These are phyloP conservation scores for Odontocolon sp. DNA, from an alignment of 2,888 invertebrate species.

Conservation along the genomic window DNA sequence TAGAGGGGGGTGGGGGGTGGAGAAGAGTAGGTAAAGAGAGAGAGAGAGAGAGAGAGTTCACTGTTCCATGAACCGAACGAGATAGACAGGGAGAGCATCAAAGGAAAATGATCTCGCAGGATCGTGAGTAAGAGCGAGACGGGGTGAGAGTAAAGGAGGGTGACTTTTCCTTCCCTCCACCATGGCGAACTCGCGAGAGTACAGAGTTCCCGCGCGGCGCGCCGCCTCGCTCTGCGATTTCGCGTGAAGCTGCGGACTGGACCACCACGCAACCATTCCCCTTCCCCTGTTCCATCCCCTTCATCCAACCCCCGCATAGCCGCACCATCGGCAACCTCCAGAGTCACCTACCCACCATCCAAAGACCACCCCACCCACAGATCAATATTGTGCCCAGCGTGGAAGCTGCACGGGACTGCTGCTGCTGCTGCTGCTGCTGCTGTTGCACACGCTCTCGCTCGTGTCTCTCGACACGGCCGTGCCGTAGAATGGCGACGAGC, in stretches of 20 bases:
- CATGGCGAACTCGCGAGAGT: constrained; percentile 59
- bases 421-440: constrained; percentile 25
- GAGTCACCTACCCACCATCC: constrained; percentile 1
- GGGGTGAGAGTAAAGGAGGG: background rate
- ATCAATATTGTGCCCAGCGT: constrained; percentile 79
- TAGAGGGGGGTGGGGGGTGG: constrained; percentile 1
- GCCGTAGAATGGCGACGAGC: constrained; percentile 28
- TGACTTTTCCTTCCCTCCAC: constrained; percentile 15
- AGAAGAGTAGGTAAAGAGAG: no score
- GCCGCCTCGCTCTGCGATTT: constrained; percentile 69
- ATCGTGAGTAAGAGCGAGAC: constrained; percentile 19
- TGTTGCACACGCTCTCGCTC: constrained; percentile 54
- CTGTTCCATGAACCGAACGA: no score
- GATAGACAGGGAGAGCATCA: no score
- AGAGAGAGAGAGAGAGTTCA: no score
- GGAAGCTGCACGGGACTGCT: constrained; percentile 67
- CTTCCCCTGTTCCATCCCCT: constrained; percentile 36
- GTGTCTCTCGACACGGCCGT: constrained; percentile 61
- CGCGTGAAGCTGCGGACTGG: constrained; percentile 79
- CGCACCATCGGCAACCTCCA: constrained; percentile 16
- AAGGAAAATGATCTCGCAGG: no score
- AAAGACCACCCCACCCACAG: constrained; percentile 72
- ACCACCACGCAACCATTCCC: constrained; percentile 75
- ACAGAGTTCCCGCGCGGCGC: constrained; percentile 60
- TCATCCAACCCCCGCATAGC: constrained; percentile 22